Base-by-base conservation (phyloP, 2,113 vertebrate species). In the Himantopus leucocephalus region DNA sequence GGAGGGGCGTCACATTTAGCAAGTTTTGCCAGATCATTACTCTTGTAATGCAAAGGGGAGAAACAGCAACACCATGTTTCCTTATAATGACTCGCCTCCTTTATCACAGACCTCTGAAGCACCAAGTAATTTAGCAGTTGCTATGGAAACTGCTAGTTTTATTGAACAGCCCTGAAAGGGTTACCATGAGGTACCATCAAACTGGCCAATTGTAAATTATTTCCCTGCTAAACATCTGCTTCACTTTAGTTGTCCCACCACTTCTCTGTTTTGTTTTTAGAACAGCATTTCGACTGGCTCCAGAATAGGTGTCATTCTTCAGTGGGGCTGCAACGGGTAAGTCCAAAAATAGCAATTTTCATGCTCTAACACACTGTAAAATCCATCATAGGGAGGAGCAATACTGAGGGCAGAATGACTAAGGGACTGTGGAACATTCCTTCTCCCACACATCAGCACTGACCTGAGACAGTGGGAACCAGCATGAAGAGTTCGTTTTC, bases 81-180 rank as follows among this genome's bases (percentile, higher is more conserved):
- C 88, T 88, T 60, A 35, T 24, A 88, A 78, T 14, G 70, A 88
- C 76, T 86, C 2, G 3, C 76, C 72, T 89, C 90, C 77, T 94
- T 89, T 91, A 96, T 85, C 93, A 79, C 63, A 76, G 72, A 80
- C 45, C 90, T 96, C 94, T 91, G 85, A 92, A 97, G 88, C 85
- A 94, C 96, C 63, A 68, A 92, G 85, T 89, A 92, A 97, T 97
- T 88, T 84, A 74, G 88, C 20, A 89, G 96, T 97, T 96, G 90
- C 97, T 74, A 97, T 93, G 85, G 93, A 76, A 97, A 97, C 95
- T 35, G 70, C 82, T 78, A 14, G 91, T 52, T 96, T 93, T 95
- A 94, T 84, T 93, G 94, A 95, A 81, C 85, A 90, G 68, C 73
- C 88, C 88, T 50, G 62, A 78, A 92, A 85, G 94, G 94, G 96